Percentiles rank a stretch among this genome's conserved stretches.
phyloP scores from a whole-genome alignment of 2,113 vertebrate genomes.

The Mobula hypostoma region DNA sequence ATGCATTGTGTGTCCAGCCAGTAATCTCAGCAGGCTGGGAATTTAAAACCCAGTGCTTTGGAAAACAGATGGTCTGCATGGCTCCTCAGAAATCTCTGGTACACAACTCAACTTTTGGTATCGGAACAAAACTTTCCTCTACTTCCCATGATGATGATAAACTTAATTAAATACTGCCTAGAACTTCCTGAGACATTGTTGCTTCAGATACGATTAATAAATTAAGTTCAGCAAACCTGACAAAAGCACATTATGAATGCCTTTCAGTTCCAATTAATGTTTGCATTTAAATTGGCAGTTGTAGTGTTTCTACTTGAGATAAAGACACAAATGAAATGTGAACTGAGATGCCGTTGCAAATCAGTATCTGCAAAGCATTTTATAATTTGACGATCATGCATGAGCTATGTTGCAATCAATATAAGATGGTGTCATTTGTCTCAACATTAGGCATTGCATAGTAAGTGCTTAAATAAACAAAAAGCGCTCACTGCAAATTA shows the following conservation, averaged over 20 bases:
- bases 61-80: slow-evolving; percentile 30
- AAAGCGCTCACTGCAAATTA: background rate
- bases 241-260: background rate
- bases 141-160: background rate
- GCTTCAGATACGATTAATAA: background rate
- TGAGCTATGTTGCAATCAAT: background rate
- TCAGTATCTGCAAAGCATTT: background rate
- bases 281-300: background rate
- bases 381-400: no score
- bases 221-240: background rate
- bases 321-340: background rate
- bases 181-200: no score
- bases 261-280: slow-evolving; percentile 19
- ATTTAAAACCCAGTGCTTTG: slow-evolving; percentile 10
- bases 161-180: background rate
- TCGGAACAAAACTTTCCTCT: background rate
- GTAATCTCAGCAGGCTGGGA: slow-evolving; percentile 24
- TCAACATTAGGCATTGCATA: background rate
- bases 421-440: background rate
- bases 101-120: background rate
- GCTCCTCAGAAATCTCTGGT: slow-evolving; percentile 33
- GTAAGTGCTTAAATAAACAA: background rate
- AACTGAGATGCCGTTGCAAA: no score
- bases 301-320: background rate
- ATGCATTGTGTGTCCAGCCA: slow-evolving; percentile 12